These are phyloP conservation scores for Heliconius melpomene DNA, from an alignment of 1,140 invertebrate species.

Conservation along the genomic window DNA sequence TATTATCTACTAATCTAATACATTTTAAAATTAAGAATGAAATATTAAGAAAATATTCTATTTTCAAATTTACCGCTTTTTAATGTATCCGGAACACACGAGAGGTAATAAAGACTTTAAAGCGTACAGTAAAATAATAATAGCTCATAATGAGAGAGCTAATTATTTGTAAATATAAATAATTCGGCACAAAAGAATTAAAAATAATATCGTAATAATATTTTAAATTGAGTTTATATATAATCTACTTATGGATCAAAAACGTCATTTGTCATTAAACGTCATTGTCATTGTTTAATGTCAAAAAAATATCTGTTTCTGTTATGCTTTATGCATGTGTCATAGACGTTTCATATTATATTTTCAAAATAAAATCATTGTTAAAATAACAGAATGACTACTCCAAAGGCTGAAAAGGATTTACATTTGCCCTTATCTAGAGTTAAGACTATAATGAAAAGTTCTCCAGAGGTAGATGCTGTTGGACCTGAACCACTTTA, in stretches of 20 bases:
- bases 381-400: conserved; percentile 50
- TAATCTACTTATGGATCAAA: too few relatives aligned
- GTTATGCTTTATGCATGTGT: neutral
- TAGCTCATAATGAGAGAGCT: neutral
- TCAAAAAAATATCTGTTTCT: neutral
- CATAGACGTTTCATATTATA: neutral
- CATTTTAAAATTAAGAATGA: neutral
- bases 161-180: too few relatives aligned
- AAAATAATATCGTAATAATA: too few relatives aligned
- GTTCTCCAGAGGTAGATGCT: conserved; percentile 90
- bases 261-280: neutral
- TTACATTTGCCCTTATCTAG: conserved; percentile 85
- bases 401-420: conserved; percentile 69
- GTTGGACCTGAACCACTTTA: conserved; percentile 88
- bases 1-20: too few relatives aligned
- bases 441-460: conserved; percentile 93
- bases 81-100: neutral
- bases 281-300: neutral
- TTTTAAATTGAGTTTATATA: too few relatives aligned
- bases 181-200: too few relatives aligned
- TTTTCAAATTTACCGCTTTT: neutral
- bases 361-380: neutral
- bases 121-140: neutral
- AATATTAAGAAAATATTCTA: neutral
- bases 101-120: neutral